These are phyloP conservation scores for Nansenia antarctica DNA, from an alignment of 2,113 vertebrate genomes.

Conservation along the genomic window DNA sequence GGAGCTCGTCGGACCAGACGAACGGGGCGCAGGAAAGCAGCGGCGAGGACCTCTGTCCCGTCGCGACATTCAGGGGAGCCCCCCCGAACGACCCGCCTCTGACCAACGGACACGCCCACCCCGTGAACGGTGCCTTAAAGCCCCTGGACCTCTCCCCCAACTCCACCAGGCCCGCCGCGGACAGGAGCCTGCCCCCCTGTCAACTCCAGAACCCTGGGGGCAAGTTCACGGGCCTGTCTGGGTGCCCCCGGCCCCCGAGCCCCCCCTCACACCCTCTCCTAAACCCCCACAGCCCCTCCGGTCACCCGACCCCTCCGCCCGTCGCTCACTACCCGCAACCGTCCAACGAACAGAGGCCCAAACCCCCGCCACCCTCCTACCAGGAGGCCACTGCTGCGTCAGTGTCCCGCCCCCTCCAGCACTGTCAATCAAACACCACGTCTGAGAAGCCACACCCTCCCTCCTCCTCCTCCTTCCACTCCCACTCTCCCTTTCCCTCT, in stretches of 20 bases:
- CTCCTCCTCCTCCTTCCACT: neutral
- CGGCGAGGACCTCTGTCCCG: slow-evolving; percentile 54
- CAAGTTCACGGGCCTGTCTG: neutral
- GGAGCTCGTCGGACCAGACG: slow-evolving; percentile 68
- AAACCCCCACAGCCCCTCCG: slow-evolving; percentile 61
- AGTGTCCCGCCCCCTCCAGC: slow-evolving; percentile 3
- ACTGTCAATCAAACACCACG: slow-evolving; percentile 10
- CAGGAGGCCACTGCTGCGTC: slow-evolving; percentile 41
- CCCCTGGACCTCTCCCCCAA: slow-evolving; percentile 75
- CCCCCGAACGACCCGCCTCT: slow-evolving; percentile 73
- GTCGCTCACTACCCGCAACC: slow-evolving; percentile 6
- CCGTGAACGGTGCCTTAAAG: slow-evolving; percentile 94
- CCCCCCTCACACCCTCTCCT: slow-evolving; percentile 35
- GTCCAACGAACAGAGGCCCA: slow-evolving; percentile 23
- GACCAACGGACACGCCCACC: slow-evolving; percentile 84
- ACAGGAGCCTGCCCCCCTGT: slow-evolving; percentile 18
- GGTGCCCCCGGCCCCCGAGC: slow-evolving; percentile 30
- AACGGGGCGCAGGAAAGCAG: slow-evolving; percentile 76
- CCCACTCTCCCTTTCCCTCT: slow-evolving; percentile 66
- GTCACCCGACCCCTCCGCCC: slow-evolving; percentile 28
- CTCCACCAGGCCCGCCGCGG: slow-evolving; percentile 30
- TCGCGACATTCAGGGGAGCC: slow-evolving; percentile 67
- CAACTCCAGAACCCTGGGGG: slow-evolving; percentile 33
- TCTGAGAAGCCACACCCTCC: slow-evolving; percentile 36
- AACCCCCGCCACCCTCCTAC: slow-evolving; percentile 39